These are phyloP conservation scores for Falco columbarius DNA, from an alignment of 2,797 vertebrate genomes.

Conservation along the genomic window DNA sequence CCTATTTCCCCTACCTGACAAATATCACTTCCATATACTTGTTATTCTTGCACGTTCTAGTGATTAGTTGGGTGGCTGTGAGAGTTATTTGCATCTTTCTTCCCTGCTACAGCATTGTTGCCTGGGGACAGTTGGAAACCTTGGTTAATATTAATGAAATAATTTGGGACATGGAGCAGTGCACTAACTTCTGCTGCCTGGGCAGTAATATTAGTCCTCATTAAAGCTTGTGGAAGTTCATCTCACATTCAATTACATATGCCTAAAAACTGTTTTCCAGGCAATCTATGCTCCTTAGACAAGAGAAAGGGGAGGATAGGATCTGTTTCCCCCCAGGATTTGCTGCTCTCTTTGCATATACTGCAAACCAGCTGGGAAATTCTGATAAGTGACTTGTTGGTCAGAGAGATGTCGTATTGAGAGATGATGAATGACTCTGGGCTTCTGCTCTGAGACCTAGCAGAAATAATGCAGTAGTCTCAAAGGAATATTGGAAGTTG, in stretches of 20 bases:
- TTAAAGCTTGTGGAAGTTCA: slow-evolving; percentile 79
- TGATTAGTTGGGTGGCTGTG: slow-evolving; percentile 24
- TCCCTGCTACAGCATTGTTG: slow-evolving; percentile 18
- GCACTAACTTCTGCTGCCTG: slow-evolving; percentile 72
- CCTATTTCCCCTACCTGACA: slow-evolving; percentile 30
- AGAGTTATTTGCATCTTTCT: slow-evolving; percentile 53
- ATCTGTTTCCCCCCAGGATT: not conserved
- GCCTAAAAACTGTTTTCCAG: slow-evolving; percentile 48
- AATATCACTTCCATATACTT: not conserved
- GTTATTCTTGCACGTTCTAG: slow-evolving; percentile 48
- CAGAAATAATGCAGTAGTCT: slow-evolving; percentile 69
- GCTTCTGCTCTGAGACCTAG: slow-evolving; percentile 71
- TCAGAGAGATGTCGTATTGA: slow-evolving; percentile 68
- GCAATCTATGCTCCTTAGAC: slow-evolving; percentile 19
- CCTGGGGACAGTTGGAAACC: slow-evolving; percentile 71
- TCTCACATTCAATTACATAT: slow-evolving; percentile 70
- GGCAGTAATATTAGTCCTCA: slow-evolving; percentile 73
- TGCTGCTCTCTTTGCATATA: slow-evolving; percentile 2
- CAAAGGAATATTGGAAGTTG: slow-evolving; percentile 75
- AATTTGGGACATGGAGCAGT: slow-evolving; percentile 79
- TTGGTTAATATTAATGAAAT: slow-evolving; percentile 88
- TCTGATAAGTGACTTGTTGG: slow-evolving; percentile 47
- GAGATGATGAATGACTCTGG: slow-evolving; percentile 83
- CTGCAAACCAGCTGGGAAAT: slow-evolving; percentile 7
- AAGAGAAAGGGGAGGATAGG: not conserved